Evolutionary conservation across 2,888 invertebrate species (phyloP), one percentile per base, ranked within the genome.

Genomic region (Macaria liturata): DNA sequence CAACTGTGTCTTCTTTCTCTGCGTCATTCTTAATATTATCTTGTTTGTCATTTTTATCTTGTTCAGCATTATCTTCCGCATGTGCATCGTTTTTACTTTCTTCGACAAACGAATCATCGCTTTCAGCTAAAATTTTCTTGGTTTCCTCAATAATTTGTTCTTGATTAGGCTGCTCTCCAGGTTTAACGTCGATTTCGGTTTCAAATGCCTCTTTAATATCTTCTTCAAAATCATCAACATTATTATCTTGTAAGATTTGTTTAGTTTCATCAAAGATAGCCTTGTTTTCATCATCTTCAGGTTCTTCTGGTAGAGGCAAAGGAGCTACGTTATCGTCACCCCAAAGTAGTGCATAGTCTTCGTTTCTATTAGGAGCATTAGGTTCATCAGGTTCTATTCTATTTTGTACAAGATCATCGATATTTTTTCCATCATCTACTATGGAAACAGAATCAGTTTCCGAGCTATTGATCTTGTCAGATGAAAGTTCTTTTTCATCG

Each of bases 51-150:
- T 54, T 34, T 9, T n/a, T 9, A 5, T 20, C 75, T 64, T 80
- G 75, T 4, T 77, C 75, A 1, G 75, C 74, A 0, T 72, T 74
- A 31, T 82, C 82, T 50, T 81, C 80, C 34, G 71, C 71, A 2
- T 50, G 49, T 54, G 59, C 45, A 39, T 62, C 51, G 43, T 65
- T 57, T 45, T 51, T 47, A 32, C 8, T 49, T 7, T 34, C 7
- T 56, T 49, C 42, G 7, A 9, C 32, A 31, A 20, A 20, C 20
- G 31, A 34, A 40, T 42, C 32, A 31, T 9, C 20, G 20, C 9
- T 32, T 46, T 58, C 53, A 8, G 67, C 56, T 9, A 75, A 66
- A 49, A 71, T 58, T 43, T 67, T 59, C 34, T 61, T 62, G 0
- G 62, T 56, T 65, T 70, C 65, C n/a, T 56, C 57, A 4, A 59